Evolutionary conservation across 2,113 vertebrate genomes (phyloP), one percentile per base, ranked within the genome.

Genomic region (Lates calcarifer): DNA sequence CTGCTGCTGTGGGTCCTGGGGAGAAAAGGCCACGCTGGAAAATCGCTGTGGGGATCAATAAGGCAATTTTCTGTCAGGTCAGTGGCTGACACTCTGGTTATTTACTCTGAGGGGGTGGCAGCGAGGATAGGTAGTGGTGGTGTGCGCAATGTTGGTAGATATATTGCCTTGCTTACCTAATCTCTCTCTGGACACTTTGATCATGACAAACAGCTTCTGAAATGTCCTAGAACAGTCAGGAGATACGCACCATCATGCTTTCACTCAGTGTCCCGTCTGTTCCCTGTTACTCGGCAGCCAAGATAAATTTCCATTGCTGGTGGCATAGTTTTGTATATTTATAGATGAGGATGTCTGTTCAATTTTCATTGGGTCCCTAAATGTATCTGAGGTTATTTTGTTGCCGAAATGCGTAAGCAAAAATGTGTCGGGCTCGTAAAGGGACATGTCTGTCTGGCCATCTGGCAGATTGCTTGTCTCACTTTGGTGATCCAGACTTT

Each of bases 11-110:
- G 67, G 56, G 39, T 83, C 51, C 55, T 65, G 62, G 68, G 64
- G 45, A 67, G 74, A 82, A 89, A 87, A 72, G 63, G 74, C 89
- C 45, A 78, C 1, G 51, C 63, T 79, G 68, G 68, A 79, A 81
- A 91, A 86, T 88, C 41, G 11, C 85, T 70, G 78, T 22, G 10
- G 64, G 71, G 93, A 95, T 95, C 94, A 93, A 95, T 95, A 93
- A 79, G 85, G 80, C 86, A 90, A 92, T 93, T 94, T 94, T 92
- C 87, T 87, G 85, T 85, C 43, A 45, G 93, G 90, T 93, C 93
- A 94, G 90, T 74, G 29, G 67, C 90, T 90, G 91, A 91, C 88
- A 80, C 71, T 76, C 69, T 7, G 87, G 87, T 93, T 94, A 93
- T 94, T 94, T 92, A 92, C 92, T 78, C 68, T 41, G 66, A 70